Evolutionary conservation across 2,888 invertebrate genomes (phyloP).

Genomic region (Sesia bembeciformis): DNA sequence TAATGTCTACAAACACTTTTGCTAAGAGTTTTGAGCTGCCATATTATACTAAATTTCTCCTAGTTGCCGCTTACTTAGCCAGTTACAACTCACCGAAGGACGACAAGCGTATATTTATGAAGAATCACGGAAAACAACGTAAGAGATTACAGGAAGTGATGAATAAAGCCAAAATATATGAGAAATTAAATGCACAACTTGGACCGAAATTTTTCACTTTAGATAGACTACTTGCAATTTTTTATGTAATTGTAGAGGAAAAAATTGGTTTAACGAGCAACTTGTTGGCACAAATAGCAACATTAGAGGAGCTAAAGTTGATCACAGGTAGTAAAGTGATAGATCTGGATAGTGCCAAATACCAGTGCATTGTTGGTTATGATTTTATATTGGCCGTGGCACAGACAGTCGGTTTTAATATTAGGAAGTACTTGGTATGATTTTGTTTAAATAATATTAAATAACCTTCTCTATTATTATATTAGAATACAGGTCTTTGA

Average conservation of each 20-base stretch:
- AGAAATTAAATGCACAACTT: conserved; percentile 78
- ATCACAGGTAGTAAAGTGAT: conserved; percentile 82
- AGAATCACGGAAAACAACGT: conserved; percentile 82
- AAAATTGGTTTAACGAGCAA: conserved; percentile 90
- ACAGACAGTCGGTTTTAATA: conserved; percentile 83
- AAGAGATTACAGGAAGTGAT: conserved; percentile 77
- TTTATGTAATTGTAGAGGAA: conserved; percentile 90
- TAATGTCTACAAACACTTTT: conserved; percentile 67
- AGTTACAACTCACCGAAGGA: conserved; percentile 93
- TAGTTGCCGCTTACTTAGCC: conserved; percentile 93
- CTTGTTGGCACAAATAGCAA: conserved; percentile 89
- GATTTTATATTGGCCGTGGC: conserved; percentile 87
- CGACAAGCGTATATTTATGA: conserved; percentile 90
- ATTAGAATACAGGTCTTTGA: too few relatives aligned
- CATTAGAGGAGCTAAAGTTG: conserved; percentile 87
- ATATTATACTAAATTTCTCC: conserved; percentile 90
- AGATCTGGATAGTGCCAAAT: conserved; percentile 85
- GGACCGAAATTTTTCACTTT: conserved; percentile 90
- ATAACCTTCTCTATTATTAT: too few relatives aligned
- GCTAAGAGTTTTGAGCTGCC: conserved; percentile 86
- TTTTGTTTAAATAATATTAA: conserved; percentile 52
- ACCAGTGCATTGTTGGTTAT: conserved; percentile 88
- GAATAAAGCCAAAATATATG: conserved; percentile 74
- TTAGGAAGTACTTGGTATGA: conserved; percentile 84
- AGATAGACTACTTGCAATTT: conserved; percentile 89